Base-by-base conservation (phyloP, 2,797 vertebrate species). In the Rhynchotus rufescens region DNA sequence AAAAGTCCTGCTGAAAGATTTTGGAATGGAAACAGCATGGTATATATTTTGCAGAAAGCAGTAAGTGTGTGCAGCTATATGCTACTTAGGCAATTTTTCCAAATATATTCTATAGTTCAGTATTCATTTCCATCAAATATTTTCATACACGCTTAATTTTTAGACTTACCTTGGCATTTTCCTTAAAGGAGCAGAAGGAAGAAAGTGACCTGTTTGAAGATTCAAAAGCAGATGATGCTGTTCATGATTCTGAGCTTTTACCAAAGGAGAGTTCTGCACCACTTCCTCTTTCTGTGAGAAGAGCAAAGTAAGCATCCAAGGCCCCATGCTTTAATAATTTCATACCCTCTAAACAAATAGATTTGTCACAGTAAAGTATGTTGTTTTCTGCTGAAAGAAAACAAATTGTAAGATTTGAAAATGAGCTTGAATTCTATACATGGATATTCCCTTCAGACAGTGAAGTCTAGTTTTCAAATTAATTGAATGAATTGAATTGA, bases 11-110 rank as follows among this genome's bases (percentile, higher is more conserved):
- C 98, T 61, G 97, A 98, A 57, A 97, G 89, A 38, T 95, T 98
- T 79, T 97, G 97, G 94, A 97, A 86, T 88, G 98, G 96, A 88
- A 98, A 84, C 90, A 96, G 92, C 21, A 20, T 60, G 15, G 14
- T 98, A 15, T 98, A 98, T 86, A 88, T 99, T 85, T 94, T 98
- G 94, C 98, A 99, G 95, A 98, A 98, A 98, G 90, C 82, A 89
- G 99, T 99, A 96, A 97, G 98, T 97, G n/a, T 67, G 23, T 6
- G 51, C 51, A 30, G 16, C 68, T 68, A 17, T 69, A 1, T 42
- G 36, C 38, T 32, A 6, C 10, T 38, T 52, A 22, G 36, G 73
- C 8, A 12, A 22, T 32, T 56, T 45, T 21, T 21, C 5, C 5
- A 17, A 64, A 11, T 4, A 3, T 14, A 47, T 74, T 69, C 14